These are phyloP conservation scores for Dyspetes luteomarginatus DNA, from an alignment of 2,888 invertebrate species.

Conservation along the genomic window DNA sequence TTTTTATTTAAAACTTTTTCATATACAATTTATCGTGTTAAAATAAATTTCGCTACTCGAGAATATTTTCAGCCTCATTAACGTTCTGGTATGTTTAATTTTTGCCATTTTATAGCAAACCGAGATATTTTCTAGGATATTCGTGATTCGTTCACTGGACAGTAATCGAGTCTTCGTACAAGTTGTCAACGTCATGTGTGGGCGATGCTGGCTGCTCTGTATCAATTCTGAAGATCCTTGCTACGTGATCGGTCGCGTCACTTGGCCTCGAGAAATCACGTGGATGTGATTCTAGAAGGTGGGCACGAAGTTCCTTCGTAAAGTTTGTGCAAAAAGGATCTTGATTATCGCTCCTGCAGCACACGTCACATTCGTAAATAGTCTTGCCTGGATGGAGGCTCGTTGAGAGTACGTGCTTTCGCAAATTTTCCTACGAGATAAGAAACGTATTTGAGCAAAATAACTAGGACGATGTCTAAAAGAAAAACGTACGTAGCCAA, in stretches of 20 bases:
- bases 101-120: slow-evolving; percentile 2
- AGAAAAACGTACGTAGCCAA: too few relatives aligned
- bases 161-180: slow-evolving; percentile 7
- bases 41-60: not conserved
- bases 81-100: not conserved
- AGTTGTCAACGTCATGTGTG: slow-evolving; percentile 12
- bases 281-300: slow-evolving; percentile 86
- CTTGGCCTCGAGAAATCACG: slow-evolving; percentile 84
- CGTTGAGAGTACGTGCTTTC: slow-evolving; percentile 93
- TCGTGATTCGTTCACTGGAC: slow-evolving; percentile 4
- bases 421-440: slow-evolving; percentile 90
- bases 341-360: slow-evolving; percentile 84
- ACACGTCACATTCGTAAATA: slow-evolving; percentile 91
- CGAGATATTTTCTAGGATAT: not conserved
- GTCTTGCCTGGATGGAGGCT: slow-evolving; percentile 91
- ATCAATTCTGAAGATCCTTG: slow-evolving; percentile 83
- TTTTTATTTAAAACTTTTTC: too few relatives aligned
- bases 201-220: slow-evolving; percentile 13
- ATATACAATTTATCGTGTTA: too few relatives aligned
- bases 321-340: slow-evolving; percentile 86
- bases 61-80: slow-evolving; percentile 7
- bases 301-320: slow-evolving; percentile 88
- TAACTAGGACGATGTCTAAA: too few relatives aligned
- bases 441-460: not conserved
- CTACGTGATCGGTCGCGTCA: slow-evolving; percentile 84